Conservation (phyloP, 2,113 vertebrate species). For the Melanotaenia duboulayi region DNA sequence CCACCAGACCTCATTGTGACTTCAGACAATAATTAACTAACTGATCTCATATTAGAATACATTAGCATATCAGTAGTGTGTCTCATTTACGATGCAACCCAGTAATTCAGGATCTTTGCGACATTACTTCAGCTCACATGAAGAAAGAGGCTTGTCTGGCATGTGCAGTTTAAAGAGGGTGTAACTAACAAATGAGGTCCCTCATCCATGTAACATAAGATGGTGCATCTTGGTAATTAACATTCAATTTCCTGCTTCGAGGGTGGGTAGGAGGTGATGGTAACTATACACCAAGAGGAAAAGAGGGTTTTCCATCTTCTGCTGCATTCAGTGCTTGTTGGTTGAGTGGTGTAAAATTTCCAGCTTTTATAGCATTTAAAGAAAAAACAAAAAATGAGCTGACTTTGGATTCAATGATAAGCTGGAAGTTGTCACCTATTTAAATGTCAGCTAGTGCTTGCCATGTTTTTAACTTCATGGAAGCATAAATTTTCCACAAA, state of each 20-base stretch:
- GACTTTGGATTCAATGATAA: not conserved
- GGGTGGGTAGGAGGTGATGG: conserved; percentile 31
- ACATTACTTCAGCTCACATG: conserved; percentile 1
- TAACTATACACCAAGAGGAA: conserved; percentile 16
- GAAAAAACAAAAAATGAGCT: no score
- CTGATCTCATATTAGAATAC: not conserved
- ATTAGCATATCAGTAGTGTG: conserved; percentile 34
- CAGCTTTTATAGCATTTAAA: not conserved
- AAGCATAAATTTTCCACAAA: no score
- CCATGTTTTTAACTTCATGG: no score
- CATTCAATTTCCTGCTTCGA: conserved; percentile 46
- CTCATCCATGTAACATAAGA: conserved; percentile 56
- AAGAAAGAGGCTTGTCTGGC: not conserved
- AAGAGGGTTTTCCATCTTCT: conserved; percentile 9
- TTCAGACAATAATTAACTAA: conserved; percentile 32
- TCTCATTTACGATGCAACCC: conserved; percentile 22
- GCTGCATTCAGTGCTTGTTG: not conserved
- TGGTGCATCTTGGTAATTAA: conserved; percentile 44
- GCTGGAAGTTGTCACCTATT: not conserved
- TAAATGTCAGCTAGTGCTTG: no score
- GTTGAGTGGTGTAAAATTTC: not conserved
- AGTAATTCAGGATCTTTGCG: conserved; percentile 19
- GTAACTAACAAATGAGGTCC: conserved; percentile 46
- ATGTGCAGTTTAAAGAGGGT: conserved; percentile 7
- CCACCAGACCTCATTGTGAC: not conserved